These are phyloP conservation scores for Ceratitis capitata DNA, from an alignment of 1,140 invertebrate species.

Conservation along the genomic window DNA sequence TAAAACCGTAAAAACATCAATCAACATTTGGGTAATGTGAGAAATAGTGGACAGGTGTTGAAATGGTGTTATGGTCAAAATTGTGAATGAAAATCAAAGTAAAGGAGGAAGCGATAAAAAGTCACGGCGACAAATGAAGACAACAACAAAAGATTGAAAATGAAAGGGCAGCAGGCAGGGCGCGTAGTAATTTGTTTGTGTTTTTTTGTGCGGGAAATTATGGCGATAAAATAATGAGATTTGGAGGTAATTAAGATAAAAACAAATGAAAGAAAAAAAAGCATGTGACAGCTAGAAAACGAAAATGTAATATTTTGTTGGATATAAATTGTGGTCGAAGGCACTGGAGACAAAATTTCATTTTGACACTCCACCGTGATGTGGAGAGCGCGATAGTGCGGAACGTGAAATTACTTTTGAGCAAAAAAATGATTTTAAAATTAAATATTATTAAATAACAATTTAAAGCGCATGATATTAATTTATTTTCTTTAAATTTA, in stretches of 20 bases:
- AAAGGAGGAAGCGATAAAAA: not conserved
- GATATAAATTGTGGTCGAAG: not conserved
- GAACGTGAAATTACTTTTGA: not conserved
- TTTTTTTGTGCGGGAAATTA: not conserved
- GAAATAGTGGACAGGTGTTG: not conserved
- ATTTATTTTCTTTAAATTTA: not conserved
- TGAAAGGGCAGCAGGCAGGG: not conserved
- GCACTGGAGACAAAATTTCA: not conserved
- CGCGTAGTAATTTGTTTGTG: too few species aligned
- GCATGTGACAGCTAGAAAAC: too few species aligned
- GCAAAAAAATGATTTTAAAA: not conserved
- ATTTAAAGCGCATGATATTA: not conserved
- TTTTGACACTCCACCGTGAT: not conserved
- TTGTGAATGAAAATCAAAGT: not conserved
- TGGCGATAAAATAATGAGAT: not conserved
- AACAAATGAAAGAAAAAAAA: not conserved
- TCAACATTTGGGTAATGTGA: not conserved
- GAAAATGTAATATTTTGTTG: not conserved
- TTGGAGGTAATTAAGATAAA: not conserved
- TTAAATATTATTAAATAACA: constrained; percentile 12
- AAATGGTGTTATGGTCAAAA: not conserved
- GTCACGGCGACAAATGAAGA: not conserved
- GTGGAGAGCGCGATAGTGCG: not conserved
- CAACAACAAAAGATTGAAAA: not conserved
- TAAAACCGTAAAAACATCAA: constrained; percentile 6